Base-by-base conservation (phyloP, 2,113 vertebrate genomes). In the Hemibagrus wyckioides region DNA sequence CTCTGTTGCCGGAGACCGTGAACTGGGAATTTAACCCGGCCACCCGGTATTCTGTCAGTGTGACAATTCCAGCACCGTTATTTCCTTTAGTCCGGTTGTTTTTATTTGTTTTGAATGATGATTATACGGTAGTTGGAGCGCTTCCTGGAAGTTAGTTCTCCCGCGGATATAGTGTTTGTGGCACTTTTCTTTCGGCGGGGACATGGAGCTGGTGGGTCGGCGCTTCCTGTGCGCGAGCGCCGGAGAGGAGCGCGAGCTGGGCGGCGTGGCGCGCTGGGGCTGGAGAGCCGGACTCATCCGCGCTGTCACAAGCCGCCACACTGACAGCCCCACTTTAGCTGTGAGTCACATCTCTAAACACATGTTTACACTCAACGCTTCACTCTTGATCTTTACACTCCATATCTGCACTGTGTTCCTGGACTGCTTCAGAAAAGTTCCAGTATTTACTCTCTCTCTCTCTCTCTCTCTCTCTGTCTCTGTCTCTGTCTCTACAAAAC, bases 241-340 rank as follows among this genome's bases (percentile, higher is more conserved):
- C 91, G 94, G 96, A 91, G 88, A 94, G 91, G 90, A 94, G 91
- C 94, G 92, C 79, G 95, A 96, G 93, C 94, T 92, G 92, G 91
- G 94, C 71, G 94, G 94, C 89, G 93, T 94, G 89, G 94, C 92
- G 89, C 94, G 94, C 89, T 96, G 95, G 96, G 93, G 92, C 88
- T 97, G 96, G 97, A 94, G 97, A 94, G 95, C 97, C 14, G 97
- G 97, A 56, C 96, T 98, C 89, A 97, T 98, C 93, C 95, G 97
- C 87, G 97, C 97, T 52, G 97, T 97, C 89, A 97, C 96, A 59
- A 96, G 96, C 84, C 93, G 96, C 89, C 96, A 97, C 95, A 93
- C 91, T 86, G 94, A 93, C 94, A 92, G 91, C 54, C 92, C 92
- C 15, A 96, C 97, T 82, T 91, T 97, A 90, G 94, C 97, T 96